A percentile compares a stretch with the other conserved stretches of the same genome.
Conservation (phyloP, 2,797 vertebrate genomes). For the Amazonetta brasiliensis region DNA sequence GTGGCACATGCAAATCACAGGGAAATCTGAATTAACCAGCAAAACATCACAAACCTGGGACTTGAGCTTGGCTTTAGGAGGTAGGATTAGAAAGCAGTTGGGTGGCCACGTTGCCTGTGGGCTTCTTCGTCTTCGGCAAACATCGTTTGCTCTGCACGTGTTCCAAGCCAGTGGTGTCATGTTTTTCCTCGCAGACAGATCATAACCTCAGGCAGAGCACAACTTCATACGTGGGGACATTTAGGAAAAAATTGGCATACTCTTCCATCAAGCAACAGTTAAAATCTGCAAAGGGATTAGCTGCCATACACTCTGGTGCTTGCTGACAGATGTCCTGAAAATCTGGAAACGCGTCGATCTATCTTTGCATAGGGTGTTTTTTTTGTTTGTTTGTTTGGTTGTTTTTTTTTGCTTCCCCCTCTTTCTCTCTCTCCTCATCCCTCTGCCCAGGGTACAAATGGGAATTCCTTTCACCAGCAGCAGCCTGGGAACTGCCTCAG, state of each 20-base stretch:
- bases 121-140: not conserved
- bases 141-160: not conserved
- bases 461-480: not conserved
- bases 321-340: conserved; percentile 75
- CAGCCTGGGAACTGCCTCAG: not conserved
- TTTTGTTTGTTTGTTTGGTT: not conserved
- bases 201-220: not conserved
- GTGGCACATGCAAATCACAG: rapidly evolving
- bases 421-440: not conserved
- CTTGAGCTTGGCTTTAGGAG: not conserved
- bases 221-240: not conserved
- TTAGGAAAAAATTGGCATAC: conserved; percentile 33
- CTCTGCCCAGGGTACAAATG: not conserved
- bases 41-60: not conserved
- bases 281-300: conserved; percentile 74
- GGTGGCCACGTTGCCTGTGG: rapidly evolving
- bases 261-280: conserved; percentile 65
- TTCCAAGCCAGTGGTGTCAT: not conserved
- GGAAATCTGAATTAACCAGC: not conserved
- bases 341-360: conserved; percentile 71
- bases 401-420: not conserved
- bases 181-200: conserved; percentile 43
- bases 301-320: conserved; percentile 44
- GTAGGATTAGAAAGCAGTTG: not conserved
- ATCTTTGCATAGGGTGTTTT: conserved; percentile 29